Conservation (phyloP, 2,797 vertebrate species). For the Ceyx erithaca region DNA sequence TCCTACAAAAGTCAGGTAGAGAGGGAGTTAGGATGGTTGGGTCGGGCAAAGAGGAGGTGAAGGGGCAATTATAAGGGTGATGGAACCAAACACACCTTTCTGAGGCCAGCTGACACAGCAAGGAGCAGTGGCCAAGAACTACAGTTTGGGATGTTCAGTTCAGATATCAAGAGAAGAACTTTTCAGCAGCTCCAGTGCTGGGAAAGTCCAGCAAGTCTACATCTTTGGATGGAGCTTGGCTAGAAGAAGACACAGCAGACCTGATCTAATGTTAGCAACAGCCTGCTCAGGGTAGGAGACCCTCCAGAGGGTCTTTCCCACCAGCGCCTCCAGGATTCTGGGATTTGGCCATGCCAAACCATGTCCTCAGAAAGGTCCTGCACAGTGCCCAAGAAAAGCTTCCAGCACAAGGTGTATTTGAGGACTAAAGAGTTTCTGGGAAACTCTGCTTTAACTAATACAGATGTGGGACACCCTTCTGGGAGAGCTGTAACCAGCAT, state of each 20-base stretch:
- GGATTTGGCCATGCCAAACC: not conserved
- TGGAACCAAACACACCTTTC: not conserved
- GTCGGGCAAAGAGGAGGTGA: not conserved
- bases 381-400: not conserved
- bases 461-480: not conserved
- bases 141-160: not conserved
- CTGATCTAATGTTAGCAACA: not conserved
- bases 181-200: not conserved
- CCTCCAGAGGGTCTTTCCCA: not conserved
- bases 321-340: not conserved
- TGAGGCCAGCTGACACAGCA: not conserved
- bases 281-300: not conserved
- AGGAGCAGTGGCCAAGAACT: not conserved
- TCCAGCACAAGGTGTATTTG: not conserved
- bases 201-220: not conserved
- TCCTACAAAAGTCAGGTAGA: not conserved
- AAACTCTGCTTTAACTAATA: not conserved
- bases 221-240: not conserved
- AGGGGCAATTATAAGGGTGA: not conserved
- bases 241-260: not conserved
- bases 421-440: not conserved
- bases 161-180: not conserved
- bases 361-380: not conserved
- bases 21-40: not conserved
- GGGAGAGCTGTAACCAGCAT: not conserved